Percentiles rank a stretch among this genome's conserved stretches.
phyloP scores from a whole-genome alignment of 2,113 vertebrate species.

The Columbina picui region DNA sequence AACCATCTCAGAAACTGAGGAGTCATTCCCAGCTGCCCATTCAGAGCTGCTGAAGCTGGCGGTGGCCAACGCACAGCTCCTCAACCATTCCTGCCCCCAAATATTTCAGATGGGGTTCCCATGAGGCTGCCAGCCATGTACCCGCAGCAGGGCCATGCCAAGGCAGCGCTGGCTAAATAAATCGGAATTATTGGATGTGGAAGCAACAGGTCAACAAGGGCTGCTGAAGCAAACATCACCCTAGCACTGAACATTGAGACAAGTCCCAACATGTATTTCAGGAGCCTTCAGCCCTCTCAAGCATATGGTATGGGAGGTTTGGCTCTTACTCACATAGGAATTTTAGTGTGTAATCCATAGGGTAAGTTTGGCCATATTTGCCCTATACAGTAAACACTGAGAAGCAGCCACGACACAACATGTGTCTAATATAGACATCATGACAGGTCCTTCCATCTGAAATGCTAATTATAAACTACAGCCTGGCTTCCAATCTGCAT shows the following conservation, averaged over 20 bases:
- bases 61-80: background rate
- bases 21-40: background rate
- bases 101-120: background rate
- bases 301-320: fast-evolving
- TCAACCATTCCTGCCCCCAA: background rate
- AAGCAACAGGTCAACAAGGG: background rate
- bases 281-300: background rate
- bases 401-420: background rate
- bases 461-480: background rate
- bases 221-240: background rate
- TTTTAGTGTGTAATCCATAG: background rate
- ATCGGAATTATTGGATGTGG: background rate
- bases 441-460: background rate
- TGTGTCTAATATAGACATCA: fast-evolving
- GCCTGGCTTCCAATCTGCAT: background rate
- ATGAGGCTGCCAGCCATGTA: background rate
- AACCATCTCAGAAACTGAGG: background rate
- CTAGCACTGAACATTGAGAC: background rate
- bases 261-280: background rate
- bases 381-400: background rate
- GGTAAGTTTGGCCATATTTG: background rate
- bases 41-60: background rate
- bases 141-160: background rate
- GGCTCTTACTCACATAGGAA: background rate
- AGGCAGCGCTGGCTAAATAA: background rate